Evolutionary conservation across 1,140 invertebrate species (phyloP), one percentile per base, ranked within the genome.

Genomic region (Halotydeus destructor): DNA sequence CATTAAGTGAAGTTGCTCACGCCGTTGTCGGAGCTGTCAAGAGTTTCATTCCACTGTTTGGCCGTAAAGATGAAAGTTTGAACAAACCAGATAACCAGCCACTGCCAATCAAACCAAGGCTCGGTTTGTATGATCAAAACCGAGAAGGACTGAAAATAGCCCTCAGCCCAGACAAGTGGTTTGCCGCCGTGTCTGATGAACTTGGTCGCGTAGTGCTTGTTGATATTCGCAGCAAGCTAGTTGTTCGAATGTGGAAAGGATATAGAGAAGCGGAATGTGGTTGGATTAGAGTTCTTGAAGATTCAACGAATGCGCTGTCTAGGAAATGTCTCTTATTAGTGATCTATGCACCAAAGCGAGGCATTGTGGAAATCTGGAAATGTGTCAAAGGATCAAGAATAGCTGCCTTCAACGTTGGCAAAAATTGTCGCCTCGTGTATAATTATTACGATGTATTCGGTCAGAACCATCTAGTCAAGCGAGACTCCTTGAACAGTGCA

Each of bases 231-330:
- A 71, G 69, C 53, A 80, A 83, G 6, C 67, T 79, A 40, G 73
- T 76, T 16, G 57, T 91, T 16, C 67, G 83, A 44, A 76, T 91
- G 57, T 89, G 84, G 68, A 93, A 93, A 66, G 88, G 70, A 8
- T 94, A 89, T 57, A 65, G 86, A 43, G 79, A 93, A 61, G 84
- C 86, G 6, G 80, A 93, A 55, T 84, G 78, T 61, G 76, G 75
- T 5, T 96, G 88, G 73, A 63, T 91, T 30, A 73, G 81, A 62
- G 76, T 77, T 26, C 56, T 66, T 5, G 75, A 79, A 54, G 71
- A 73, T 48, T 34, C 40, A 31, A 28, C 24, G 5, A 51, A 55
- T 43, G 54, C 61, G 37, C 58, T 50, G 30, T 31, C 67, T 27
- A 64, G 67, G 36, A 49, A 56, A 19, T 75, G 77, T 0, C 55